A percentile compares a stretch with the other conserved stretches of the same genome.
Conservation (phyloP, 2,797 vertebrate genomes). For the Balearica regulorum region DNA sequence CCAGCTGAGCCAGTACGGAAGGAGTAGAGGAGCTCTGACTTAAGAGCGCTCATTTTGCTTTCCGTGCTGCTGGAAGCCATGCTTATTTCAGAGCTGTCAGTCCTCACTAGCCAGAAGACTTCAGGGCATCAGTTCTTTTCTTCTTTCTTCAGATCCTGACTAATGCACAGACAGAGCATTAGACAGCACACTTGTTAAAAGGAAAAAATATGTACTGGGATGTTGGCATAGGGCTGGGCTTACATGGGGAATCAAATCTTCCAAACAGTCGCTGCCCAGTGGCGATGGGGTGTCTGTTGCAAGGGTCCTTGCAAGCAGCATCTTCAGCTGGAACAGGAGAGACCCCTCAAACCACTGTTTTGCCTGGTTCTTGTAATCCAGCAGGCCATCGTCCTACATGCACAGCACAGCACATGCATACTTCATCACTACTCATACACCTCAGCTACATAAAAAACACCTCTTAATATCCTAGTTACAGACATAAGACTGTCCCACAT, state of each 20-base stretch:
- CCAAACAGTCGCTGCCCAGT: neutral
- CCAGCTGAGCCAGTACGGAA: neutral
- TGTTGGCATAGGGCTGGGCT: neutral
- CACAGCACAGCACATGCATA: no score
- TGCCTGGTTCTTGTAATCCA: neutral
- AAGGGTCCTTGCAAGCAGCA: neutral
- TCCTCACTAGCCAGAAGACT: neutral
- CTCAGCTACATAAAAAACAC: no score
- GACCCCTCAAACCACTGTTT: neutral
- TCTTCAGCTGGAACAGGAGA: neutral
- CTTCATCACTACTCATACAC: no score
- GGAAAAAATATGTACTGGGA: neutral
- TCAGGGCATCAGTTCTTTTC: neutral
- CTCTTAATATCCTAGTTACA: no score
- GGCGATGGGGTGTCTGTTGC: neutral
- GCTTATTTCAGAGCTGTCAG: neutral
- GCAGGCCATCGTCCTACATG: neutral
- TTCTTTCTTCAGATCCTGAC: neutral
- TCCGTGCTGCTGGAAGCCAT: neutral
- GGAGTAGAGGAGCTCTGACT: neutral
- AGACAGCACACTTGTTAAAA: neutral
- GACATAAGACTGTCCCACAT: no score
- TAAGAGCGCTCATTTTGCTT: neutral
- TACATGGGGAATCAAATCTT: neutral
- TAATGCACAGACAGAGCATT: neutral